Base-by-base conservation (phyloP, 2,113 vertebrate species). In the Anarrhichthys ocellatus region DNA sequence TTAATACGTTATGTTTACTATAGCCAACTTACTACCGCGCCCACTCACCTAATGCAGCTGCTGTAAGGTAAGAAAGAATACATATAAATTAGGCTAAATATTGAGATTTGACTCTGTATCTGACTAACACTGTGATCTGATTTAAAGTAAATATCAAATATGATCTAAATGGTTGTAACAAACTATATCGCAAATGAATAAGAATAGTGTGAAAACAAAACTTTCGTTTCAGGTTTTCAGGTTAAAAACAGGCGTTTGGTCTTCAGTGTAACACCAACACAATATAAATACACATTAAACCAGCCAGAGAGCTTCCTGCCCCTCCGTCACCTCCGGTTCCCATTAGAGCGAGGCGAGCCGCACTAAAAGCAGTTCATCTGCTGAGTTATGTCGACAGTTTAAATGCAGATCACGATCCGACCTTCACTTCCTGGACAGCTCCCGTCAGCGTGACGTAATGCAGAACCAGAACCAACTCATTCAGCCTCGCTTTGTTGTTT, bases 361-460 rank as follows among this genome's bases (percentile, higher is more conserved):
- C 24, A 68, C 24, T 52, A 44, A 73, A 67, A 82, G 79, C 69
- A 32, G 27, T 68, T 88, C 29, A 76, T 44, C 62, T 34, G 32
- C 0, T 22, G 80, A 81, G 44, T 73, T 77, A 73, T 56, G 68
- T 4, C 1, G 27, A 83, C 50, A 71, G 36, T 74, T 74, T 78
- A 66, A 83, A 86, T 50, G 76, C 61, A 58, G 59, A 78, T 70
- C n/a, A 78, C 54, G 59, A 76, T 36, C 44, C 44, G 2, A 8
- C 80, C 69, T 74, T 75, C 80, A 18, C 29, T 67, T 46, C 38
- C 32, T 34, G 0, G 17, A 52, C 29, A 1, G 58, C 50, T 65
- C 22, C 63, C 71, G 83, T 88, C 68, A 83, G n/a, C 7, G 59
- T 4, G 0, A 78, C 50, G 80, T 36, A 80, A 83, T 66, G 73